A percentile compares a stretch with the other conserved stretches of the same genome.
These are phyloP conservation scores for Harpalus rufipes DNA, from an alignment of 2,888 invertebrate genomes.

Conservation along the genomic window DNA sequence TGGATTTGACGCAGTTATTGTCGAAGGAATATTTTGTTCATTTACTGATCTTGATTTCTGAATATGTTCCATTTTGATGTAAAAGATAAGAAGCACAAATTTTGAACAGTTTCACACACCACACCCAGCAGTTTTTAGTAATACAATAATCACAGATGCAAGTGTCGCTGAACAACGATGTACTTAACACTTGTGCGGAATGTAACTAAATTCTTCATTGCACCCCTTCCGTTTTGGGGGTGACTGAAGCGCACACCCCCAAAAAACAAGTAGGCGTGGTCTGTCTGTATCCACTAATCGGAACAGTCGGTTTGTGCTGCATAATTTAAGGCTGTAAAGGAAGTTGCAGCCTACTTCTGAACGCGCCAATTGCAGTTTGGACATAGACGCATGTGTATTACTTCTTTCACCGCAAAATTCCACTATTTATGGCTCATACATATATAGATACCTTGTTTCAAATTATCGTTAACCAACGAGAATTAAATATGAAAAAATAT, in stretches of 20 bases:
- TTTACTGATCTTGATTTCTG: conserved; percentile 47
- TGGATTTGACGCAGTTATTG: conserved; percentile 20
- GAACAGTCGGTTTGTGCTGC: neutral
- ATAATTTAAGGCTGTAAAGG: conserved; percentile 6
- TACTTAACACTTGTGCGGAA: conserved; percentile 56
- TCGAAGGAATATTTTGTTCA: conserved; percentile 49
- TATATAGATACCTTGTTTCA: neutral
- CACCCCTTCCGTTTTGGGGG: conserved; percentile 34
- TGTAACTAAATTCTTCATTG: conserved; percentile 58
- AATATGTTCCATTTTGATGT: conserved; percentile 50
- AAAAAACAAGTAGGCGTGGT: conserved; percentile 31
- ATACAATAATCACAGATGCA: conserved; percentile 44
- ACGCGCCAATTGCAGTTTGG: neutral
- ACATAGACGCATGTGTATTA: conserved; percentile 18
- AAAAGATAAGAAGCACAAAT: conserved; percentile 2
- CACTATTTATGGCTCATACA: conserved; percentile 5
- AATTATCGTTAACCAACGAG: neutral
- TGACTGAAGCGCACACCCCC: conserved; percentile 4
- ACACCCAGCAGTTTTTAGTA: conserved; percentile 25
- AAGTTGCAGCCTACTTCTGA: conserved; percentile 72
- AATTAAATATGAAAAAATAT: neutral
- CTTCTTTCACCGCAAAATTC: neutral
- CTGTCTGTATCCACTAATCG: conserved; percentile 23
- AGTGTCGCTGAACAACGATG: conserved; percentile 45
- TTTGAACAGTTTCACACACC: conserved; percentile 40